Percentiles rank a stretch among this genome's conserved stretches.
phyloP scores from a whole-genome alignment of 2,113 vertebrate species.

The Bubo blakistoni region DNA sequence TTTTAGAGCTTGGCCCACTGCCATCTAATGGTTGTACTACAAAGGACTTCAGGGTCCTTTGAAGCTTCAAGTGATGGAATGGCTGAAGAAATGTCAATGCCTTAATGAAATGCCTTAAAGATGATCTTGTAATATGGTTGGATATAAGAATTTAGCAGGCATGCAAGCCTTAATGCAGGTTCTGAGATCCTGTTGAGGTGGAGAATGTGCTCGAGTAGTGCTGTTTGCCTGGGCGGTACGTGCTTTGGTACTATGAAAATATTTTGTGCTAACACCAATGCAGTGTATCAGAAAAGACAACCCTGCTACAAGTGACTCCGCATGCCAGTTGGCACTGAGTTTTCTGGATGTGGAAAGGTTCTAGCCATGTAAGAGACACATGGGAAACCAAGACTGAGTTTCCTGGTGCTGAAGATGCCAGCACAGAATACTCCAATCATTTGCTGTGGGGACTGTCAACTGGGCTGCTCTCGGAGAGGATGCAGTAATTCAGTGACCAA shows the following conservation, averaged over 20 bases:
- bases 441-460: neutral
- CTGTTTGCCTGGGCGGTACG: fast-evolving
- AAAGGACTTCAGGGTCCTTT: neutral
- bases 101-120: neutral
- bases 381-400: neutral
- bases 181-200: neutral
- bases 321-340: neutral
- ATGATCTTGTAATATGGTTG: neutral
- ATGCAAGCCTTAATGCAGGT: neutral
- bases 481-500: neutral
- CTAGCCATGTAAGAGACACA: neutral
- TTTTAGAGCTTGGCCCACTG: neutral
- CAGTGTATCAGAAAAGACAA: neutral
- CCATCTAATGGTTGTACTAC: neutral
- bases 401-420: neutral
- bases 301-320: neutral
- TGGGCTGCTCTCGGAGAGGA: neutral
- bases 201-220: neutral
- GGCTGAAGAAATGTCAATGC: neutral
- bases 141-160: neutral
- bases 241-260: neutral
- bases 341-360: neutral
- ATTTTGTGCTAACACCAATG: neutral
- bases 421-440: neutral
- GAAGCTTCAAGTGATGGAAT: neutral